These are phyloP conservation scores for Lacerta bilineata DNA, from an alignment of 2,797 vertebrate species.

Conservation along the genomic window DNA sequence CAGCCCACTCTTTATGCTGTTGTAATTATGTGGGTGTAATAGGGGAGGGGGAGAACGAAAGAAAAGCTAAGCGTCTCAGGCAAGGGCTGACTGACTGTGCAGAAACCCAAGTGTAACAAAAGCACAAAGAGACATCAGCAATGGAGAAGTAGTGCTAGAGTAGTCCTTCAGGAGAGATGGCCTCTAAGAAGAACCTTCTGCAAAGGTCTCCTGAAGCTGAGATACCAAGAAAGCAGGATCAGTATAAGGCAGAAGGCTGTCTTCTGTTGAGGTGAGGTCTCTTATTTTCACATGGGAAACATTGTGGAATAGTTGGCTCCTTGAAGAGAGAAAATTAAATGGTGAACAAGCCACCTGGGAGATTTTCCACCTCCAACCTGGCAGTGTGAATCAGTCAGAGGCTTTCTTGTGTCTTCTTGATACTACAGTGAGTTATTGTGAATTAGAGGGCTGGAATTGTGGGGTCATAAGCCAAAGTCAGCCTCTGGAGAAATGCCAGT, in stretches of 20 bases:
- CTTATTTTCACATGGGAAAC: not conserved
- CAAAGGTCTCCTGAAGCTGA: conserved; percentile 15
- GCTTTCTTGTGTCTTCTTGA: fast-evolving
- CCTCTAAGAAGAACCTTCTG: not conserved
- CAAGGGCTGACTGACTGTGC: conserved; percentile 60
- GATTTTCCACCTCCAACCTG: not conserved
- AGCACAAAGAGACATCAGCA: conserved; percentile 41
- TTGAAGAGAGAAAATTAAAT: not conserved
- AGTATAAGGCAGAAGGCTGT: not conserved
- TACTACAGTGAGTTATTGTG: not conserved
- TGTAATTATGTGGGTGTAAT: conserved; percentile 80
- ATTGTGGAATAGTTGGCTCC: not conserved
- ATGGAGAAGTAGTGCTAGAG: conserved; percentile 36
- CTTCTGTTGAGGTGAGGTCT: not conserved
- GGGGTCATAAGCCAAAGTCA: conserved; percentile 2
- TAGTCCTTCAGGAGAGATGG: not conserved
- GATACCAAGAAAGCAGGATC: not conserved
- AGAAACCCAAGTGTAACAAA: conserved; percentile 72
- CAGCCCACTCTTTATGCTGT: conserved; percentile 79
- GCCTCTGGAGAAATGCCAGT: not conserved
- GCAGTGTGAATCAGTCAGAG: not conserved
- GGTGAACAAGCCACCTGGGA: not conserved
- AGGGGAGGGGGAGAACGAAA: conserved; percentile 44
- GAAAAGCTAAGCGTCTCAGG: conserved; percentile 68
- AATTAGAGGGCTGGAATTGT: not conserved